Conservation (phyloP, 1,140 invertebrate species). For the Drosophila arawakana region DNA sequence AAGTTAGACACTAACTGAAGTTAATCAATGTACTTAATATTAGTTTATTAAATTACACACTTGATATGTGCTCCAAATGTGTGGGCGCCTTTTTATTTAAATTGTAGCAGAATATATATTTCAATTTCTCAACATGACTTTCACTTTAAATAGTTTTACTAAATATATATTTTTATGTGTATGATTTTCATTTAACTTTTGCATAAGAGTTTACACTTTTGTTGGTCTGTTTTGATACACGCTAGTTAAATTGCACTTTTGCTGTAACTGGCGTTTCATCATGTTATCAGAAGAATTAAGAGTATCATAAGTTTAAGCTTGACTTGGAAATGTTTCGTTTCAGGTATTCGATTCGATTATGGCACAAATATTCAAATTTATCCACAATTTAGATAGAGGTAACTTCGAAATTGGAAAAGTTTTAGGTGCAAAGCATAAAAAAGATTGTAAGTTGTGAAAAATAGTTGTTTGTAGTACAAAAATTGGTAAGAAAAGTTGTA, state of each 20-base stretch:
- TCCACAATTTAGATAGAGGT: slow-evolving; percentile 3
- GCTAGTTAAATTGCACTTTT: slow-evolving; percentile 18
- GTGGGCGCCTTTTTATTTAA: slow-evolving; percentile 54
- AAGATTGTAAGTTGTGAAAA: background rate
- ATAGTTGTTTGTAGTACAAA: background rate
- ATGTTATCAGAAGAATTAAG: background rate
- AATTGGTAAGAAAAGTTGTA: background rate
- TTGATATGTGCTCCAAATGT: slow-evolving; percentile 27
- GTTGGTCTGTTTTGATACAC: slow-evolving; percentile 32
- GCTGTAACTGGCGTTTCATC: slow-evolving; percentile 5
- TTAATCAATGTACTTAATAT: background rate
- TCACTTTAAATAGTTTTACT: slow-evolving; percentile 24
- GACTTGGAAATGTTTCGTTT: slow-evolving; percentile 29
- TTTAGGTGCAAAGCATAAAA: background rate
- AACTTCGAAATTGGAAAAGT: slow-evolving; percentile 3
- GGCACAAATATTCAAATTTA: slow-evolving; percentile 34
- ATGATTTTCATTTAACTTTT: slow-evolving; percentile 20
- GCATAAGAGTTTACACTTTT: slow-evolving; percentile 1
- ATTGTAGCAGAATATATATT: slow-evolving; percentile 71
- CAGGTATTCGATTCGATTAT: slow-evolving; percentile 60
- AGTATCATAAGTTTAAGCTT: background rate
- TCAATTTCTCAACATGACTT: slow-evolving; percentile 47
- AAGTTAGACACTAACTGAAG: slow-evolving; percentile 33
- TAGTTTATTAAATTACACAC: slow-evolving; percentile 36
- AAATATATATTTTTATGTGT: slow-evolving; percentile 32